Percentiles rank a stretch among this genome's conserved stretches.
Conservation (phyloP, 2,888 invertebrate genomes). For the Spilarctia lutea region DNA sequence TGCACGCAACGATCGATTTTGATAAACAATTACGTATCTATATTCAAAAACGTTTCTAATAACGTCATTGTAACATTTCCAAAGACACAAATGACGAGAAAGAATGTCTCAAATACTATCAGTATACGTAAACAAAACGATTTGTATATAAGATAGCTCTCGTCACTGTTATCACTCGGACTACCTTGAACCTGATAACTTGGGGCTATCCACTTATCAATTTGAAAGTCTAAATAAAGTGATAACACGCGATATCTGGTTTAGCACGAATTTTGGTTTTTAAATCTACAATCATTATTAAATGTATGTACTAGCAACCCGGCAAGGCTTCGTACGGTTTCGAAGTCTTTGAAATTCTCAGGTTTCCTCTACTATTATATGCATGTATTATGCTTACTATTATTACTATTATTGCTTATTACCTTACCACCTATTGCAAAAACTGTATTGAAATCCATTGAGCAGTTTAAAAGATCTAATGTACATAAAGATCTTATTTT, state of each 20-base stretch:
- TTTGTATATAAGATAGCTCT: conserved; percentile 30
- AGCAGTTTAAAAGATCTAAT: too few species aligned
- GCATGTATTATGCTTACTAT: too few species aligned
- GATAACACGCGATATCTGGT: conserved; percentile 5
- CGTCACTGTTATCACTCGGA: conserved; percentile 26
- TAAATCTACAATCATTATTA: background rate
- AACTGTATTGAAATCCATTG: too few species aligned
- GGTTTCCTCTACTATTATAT: too few species aligned
- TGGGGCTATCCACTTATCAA: conserved; percentile 25
- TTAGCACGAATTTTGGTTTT: background rate
- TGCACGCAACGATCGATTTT: background rate
- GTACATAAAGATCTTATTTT: too few species aligned
- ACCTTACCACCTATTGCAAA: too few species aligned
- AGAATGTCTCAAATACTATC: conserved; percentile 9
- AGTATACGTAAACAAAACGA: conserved; percentile 30
- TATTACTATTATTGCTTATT: too few species aligned
- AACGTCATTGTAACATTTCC: conserved; percentile 13
- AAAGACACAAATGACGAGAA: background rate
- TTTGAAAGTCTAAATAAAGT: conserved; percentile 21
- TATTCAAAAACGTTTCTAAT: background rate
- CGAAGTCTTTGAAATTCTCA: too few species aligned
- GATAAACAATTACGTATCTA: background rate
- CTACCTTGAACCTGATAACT: conserved; percentile 45
- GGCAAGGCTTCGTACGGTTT: too few species aligned
- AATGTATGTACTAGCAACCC: too few species aligned